Conservation (phyloP, 2,888 invertebrate species). For the Chaetoderma sp. region DNA sequence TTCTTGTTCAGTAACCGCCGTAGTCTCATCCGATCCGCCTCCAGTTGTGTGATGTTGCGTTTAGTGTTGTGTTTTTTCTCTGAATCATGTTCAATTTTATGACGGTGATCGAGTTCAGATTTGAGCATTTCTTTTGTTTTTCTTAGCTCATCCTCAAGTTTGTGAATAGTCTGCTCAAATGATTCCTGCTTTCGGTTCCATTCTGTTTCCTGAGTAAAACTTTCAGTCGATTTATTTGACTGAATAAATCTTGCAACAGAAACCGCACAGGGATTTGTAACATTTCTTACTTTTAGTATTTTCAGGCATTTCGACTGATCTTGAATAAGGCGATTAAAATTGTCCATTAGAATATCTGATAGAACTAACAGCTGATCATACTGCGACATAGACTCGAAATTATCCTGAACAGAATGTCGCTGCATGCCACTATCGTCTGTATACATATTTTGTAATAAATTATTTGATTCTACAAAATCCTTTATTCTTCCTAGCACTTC, state of each 20-base stretch:
- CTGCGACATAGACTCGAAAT: constrained; percentile 34
- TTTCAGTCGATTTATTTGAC: background rate
- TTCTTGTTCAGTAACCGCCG: constrained; percentile 41
- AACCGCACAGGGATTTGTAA: too few relatives aligned
- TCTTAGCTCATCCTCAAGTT: constrained; percentile 9
- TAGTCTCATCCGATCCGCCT: constrained; percentile 39
- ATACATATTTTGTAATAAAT: too few relatives aligned
- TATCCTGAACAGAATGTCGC: constrained; percentile 3
- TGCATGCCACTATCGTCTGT: constrained; percentile 33
- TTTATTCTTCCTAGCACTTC: constrained; percentile 43
- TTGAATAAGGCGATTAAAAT: constrained; percentile 46
- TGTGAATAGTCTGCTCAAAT: constrained; percentile 20
- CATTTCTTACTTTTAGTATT: constrained; percentile 37
- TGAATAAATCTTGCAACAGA: too few relatives aligned
- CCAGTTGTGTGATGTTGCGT: constrained; percentile 39
- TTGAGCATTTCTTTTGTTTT: constrained; percentile 35
- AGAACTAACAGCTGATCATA: constrained; percentile 45
- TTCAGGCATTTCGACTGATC: constrained; percentile 49
- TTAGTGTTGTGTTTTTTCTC: constrained; percentile 25
- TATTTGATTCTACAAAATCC: constrained; percentile 43
- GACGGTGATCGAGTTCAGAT: background rate
- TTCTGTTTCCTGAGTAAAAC: background rate
- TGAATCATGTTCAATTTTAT: background rate
- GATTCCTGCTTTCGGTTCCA: background rate
- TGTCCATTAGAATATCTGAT: constrained; percentile 46